Conservation (phyloP, 2,888 invertebrate genomes). For the Sialis lutaria region DNA sequence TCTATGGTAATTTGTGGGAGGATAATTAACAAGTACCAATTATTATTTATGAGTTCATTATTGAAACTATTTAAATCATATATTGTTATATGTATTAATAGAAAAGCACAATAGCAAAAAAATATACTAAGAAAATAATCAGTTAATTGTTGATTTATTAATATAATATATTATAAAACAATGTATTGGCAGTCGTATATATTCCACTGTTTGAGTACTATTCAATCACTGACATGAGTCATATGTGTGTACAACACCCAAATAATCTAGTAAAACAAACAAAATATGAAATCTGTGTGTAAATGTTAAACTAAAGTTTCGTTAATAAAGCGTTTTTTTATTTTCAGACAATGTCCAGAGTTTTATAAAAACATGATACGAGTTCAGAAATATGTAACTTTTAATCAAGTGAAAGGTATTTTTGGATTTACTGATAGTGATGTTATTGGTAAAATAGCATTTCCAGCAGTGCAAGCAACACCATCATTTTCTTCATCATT, state of each 20-base stretch:
- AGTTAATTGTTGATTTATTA: background rate
- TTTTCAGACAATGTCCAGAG: slow-evolving; percentile 59
- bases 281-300: background rate
- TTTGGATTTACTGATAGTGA: slow-evolving; percentile 96
- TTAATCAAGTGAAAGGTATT: slow-evolving; percentile 94
- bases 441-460: slow-evolving; percentile 90
- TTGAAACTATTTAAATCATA: no score
- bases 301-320: background rate
- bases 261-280: background rate
- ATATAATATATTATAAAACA: background rate
- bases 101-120: background rate
- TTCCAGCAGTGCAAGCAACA: slow-evolving; percentile 92
- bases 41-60: no score
- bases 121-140: background rate
- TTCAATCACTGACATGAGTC: background rate
- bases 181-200: background rate
- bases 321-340: slow-evolving; percentile 5
- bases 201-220: background rate
- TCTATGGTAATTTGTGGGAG: no score
- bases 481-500: slow-evolving; percentile 82
- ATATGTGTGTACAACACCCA: no score
- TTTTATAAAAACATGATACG: slow-evolving; percentile 88
- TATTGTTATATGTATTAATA: background rate
- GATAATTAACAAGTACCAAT: no score
- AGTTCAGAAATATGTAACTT: slow-evolving; percentile 89